Evolutionary conservation across 1,140 invertebrate species (phyloP).

Genomic region (Sycophaga agraensis): DNA sequence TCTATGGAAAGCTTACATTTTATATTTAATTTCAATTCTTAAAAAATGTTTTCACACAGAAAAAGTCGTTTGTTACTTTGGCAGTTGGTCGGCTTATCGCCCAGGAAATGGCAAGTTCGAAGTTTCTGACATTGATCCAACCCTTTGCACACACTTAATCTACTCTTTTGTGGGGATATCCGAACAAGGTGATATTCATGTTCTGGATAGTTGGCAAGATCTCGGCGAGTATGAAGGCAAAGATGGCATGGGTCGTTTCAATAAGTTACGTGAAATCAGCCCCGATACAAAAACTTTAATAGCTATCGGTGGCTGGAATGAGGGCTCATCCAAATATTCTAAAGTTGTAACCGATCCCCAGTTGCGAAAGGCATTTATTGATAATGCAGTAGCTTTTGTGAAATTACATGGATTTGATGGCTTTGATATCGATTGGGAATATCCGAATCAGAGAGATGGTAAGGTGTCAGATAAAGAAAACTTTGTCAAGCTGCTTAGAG

Average conservation of each 20-base stretch:
- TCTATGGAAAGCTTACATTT: not conserved
- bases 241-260: no score
- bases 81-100: constrained; percentile 73
- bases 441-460: constrained; percentile 43
- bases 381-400: no score
- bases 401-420: constrained; percentile 38
- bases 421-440: constrained; percentile 59
- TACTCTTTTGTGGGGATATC: constrained; percentile 71
- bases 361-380: constrained; percentile 40
- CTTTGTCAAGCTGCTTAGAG: constrained; percentile 59
- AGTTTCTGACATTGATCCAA: constrained; percentile 63
- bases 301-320: constrained; percentile 79
- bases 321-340: constrained; percentile 71
- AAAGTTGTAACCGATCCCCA: constrained; percentile 31
- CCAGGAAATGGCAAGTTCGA: constrained; percentile 65
- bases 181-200: constrained; percentile 51
- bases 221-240: constrained; percentile 41
- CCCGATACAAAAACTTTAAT: constrained; percentile 68
- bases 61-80: constrained; percentile 66
- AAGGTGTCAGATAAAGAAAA: constrained; percentile 54
- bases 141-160: constrained; percentile 73
- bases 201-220: constrained; percentile 10
- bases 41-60: constrained; percentile 14
- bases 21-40: not conserved
- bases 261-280: constrained; percentile 65